These are phyloP conservation scores for Meriones unguiculatus DNA, from an alignment of 2,113 vertebrate genomes.

Conservation along the genomic window DNA sequence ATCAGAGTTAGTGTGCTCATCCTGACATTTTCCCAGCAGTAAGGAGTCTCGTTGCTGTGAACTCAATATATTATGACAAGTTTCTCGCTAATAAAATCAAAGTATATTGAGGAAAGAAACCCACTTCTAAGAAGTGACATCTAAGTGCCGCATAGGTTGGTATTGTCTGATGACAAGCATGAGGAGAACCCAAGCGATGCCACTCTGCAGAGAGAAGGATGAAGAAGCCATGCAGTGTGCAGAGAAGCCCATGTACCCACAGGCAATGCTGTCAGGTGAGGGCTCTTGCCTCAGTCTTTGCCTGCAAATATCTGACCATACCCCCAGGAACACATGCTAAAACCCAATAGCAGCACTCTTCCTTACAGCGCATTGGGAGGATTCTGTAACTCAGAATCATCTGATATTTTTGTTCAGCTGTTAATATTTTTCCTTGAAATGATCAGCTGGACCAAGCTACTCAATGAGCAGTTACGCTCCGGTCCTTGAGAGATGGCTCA, in stretches of 20 bases:
- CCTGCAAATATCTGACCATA: background rate
- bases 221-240: background rate
- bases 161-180: background rate
- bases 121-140: slow-evolving; percentile 34
- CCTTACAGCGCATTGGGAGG: background rate
- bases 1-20: slow-evolving; percentile 5
- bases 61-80: slow-evolving; percentile 48
- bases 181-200: background rate
- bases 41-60: slow-evolving; percentile 15
- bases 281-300: background rate
- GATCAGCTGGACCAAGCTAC: background rate
- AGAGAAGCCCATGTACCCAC: background rate
- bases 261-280: background rate
- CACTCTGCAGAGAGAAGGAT: background rate
- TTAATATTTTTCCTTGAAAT: slow-evolving; percentile 12
- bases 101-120: slow-evolving; percentile 23
- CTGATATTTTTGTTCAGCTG: slow-evolving; percentile 8
- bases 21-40: slow-evolving; percentile 29
- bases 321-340: background rate
- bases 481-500: background rate
- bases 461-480: background rate
- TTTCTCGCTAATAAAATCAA: slow-evolving; percentile 36
- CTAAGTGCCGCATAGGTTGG: background rate
- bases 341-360: background rate
- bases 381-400: slow-evolving; percentile 13